Conservation (phyloP, 1,140 invertebrate genomes). For the Homalodisca vitripennis region DNA sequence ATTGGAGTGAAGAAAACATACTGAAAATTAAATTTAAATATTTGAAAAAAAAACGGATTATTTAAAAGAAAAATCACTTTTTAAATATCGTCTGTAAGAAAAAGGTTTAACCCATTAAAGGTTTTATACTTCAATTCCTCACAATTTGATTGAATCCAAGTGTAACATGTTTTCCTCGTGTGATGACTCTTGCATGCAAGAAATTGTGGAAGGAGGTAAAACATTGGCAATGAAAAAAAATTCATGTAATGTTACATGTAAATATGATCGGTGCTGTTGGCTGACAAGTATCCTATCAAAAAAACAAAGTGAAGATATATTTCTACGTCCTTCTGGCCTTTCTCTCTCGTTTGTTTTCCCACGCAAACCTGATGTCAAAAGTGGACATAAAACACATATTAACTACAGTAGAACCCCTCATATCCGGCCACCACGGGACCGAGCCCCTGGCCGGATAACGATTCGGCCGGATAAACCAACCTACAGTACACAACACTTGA, state of each 20-base stretch:
- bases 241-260: not conserved
- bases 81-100: not conserved
- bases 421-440: no score
- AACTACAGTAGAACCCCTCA: no score
- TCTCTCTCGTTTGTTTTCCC: constrained; percentile 8
- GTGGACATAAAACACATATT: not conserved
- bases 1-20: not conserved
- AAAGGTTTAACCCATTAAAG: not conserved
- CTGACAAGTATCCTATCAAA: constrained; percentile 4
- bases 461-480: no score
- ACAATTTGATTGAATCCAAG: not conserved
- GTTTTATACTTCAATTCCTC: not conserved
- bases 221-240: not conserved
- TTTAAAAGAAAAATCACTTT: not conserved
- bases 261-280: constrained; percentile 6
- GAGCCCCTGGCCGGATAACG: no score
- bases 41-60: not conserved
- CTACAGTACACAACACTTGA: no score
- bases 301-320: constrained; percentile 6
- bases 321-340: not conserved
- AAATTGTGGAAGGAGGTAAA: constrained; percentile 10
- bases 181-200: constrained; percentile 3
- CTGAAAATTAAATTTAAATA: not conserved
- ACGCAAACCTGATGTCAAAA: constrained; percentile 12
- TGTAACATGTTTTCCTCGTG: not conserved